Percentiles rank a stretch among this genome's conserved stretches.
Evolutionary conservation across 2,888 invertebrate species (phyloP).

Genomic region (Cheilosia urbana): DNA sequence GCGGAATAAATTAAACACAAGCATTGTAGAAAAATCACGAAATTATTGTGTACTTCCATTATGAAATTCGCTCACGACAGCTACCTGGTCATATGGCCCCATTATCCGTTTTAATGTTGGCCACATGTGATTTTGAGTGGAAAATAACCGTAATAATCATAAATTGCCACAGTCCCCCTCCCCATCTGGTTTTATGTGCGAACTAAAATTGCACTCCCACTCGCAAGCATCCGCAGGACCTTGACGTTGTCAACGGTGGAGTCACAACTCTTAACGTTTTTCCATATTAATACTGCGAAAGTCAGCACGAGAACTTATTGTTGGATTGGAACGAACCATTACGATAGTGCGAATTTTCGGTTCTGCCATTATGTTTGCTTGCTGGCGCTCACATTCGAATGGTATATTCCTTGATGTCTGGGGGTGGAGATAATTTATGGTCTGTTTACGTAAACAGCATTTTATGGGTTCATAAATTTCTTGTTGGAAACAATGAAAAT

Average conservation of each 20-base stretch:
- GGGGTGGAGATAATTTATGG: conserved; percentile 38
- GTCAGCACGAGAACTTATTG: background rate
- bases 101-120: conserved; percentile 40
- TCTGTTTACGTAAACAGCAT: conserved; percentile 42
- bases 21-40: conserved; percentile 12
- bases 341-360: background rate
- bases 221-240: background rate
- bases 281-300: conserved; percentile 34
- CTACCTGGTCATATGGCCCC: conserved; percentile 24
- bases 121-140: conserved; percentile 49
- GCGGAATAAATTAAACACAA: conserved; percentile 46
- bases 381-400: background rate
- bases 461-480: conserved; percentile 61
- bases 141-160: conserved; percentile 46
- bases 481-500: conserved; percentile 14
- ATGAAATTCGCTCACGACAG: conserved; percentile 15
- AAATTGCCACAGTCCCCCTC: conserved; percentile 16
- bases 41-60: conserved; percentile 30
- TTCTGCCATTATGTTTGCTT: background rate
- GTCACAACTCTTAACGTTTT: conserved; percentile 23
- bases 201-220: conserved; percentile 1
- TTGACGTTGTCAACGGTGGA: conserved; percentile 6
- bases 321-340: background rate
- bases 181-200: background rate
- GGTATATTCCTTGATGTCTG: background rate